phyloP scores from a whole-genome alignment of 2,113 vertebrate genomes.

The Bungarus multicinctus region DNA sequence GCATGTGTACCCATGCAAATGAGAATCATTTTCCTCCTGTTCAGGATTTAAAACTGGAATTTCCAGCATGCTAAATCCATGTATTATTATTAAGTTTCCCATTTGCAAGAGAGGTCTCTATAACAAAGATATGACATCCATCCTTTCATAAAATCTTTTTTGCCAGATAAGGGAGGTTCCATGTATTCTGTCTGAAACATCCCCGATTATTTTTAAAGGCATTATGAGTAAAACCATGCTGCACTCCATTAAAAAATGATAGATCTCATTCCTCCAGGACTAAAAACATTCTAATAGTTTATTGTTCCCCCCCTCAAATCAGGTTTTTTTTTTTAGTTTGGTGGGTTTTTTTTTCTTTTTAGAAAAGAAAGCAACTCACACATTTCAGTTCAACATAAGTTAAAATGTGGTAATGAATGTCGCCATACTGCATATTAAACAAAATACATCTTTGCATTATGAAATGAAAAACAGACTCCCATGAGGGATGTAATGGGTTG shows the following conservation, averaged over 20 bases:
- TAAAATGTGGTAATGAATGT: constrained; percentile 19
- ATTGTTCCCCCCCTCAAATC: not conserved
- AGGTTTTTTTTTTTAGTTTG: not conserved
- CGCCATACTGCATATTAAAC: constrained; percentile 9
- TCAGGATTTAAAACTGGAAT: not conserved
- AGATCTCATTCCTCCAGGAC: not conserved
- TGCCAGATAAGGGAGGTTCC: not conserved
- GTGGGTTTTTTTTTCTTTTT: not conserved
- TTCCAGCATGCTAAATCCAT: too few species aligned
- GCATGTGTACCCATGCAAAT: not conserved
- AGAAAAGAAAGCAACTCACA: not conserved
- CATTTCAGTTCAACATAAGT: not conserved
- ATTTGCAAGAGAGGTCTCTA: not conserved
- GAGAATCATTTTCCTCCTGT: not conserved
- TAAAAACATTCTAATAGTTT: not conserved
- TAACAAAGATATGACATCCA: not conserved
- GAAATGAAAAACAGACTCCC: not conserved
- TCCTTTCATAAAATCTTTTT: not conserved
- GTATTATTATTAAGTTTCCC: not conserved
- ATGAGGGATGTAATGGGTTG: not conserved
- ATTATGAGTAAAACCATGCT: not conserved
- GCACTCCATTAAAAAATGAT: not conserved
- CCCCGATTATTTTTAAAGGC: not conserved
- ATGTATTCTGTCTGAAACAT: not conserved
- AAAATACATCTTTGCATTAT: constrained; percentile 8